Evolutionary conservation across 2,888 invertebrate genomes (phyloP).

Genomic region (Drosophila bunnanda): DNA sequence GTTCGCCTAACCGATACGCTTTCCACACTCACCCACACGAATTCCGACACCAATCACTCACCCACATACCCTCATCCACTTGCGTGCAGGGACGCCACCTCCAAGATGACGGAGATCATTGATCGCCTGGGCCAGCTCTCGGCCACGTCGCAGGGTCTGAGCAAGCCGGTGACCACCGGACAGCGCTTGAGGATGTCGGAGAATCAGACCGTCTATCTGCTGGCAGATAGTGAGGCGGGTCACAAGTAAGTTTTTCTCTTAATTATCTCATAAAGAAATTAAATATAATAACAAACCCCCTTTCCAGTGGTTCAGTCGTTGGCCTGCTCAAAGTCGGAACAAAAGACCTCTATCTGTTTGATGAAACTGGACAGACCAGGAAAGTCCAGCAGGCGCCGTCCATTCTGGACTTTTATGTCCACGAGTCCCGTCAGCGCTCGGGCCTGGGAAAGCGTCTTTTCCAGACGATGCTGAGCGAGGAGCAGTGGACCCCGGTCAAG

Average conservation of each 20-base stretch:
- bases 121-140: constrained; percentile 91
- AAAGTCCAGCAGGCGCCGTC: constrained; percentile 93
- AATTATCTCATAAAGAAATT: not conserved
- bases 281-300: not conserved
- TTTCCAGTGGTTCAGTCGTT: constrained; percentile 89
- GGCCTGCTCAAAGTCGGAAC: constrained; percentile 95
- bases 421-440: constrained; percentile 92
- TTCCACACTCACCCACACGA: constrained; percentile 70
- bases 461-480: constrained; percentile 93
- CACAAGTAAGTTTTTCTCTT: constrained; percentile 86
- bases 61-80: constrained; percentile 5
- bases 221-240: constrained; percentile 84
- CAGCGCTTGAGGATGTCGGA: constrained; percentile 88
- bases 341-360: constrained; percentile 95
- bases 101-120: constrained; percentile 87
- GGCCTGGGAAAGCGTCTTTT: constrained; percentile 94
- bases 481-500: constrained; percentile 88
- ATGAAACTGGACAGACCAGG: constrained; percentile 89
- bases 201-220: constrained; percentile 83
- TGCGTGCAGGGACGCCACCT: constrained; percentile 86
- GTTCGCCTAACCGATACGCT: constrained; percentile 61
- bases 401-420: constrained; percentile 96
- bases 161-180: constrained; percentile 90
- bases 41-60: constrained; percentile 7
- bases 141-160: constrained; percentile 90